Percentiles rank a stretch among this genome's conserved stretches.
Conservation (phyloP, 2,888 invertebrate species). For the Rotaria magnacalcarata region DNA sequence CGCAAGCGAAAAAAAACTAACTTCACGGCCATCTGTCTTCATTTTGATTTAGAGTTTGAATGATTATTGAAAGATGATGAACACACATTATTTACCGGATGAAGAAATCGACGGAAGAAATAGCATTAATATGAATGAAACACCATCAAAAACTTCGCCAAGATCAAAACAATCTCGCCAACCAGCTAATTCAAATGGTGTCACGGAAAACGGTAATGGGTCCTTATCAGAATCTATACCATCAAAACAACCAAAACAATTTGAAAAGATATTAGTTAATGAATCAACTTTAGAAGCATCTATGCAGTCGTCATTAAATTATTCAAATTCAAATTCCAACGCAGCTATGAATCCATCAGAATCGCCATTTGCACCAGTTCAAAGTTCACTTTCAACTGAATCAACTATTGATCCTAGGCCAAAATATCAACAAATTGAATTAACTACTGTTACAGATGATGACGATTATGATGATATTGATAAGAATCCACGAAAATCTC, state of each 20-base stretch:
- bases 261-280: background rate
- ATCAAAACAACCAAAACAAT: background rate
- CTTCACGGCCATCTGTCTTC: background rate
- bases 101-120: background rate
- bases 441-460: background rate
- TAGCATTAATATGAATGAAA: too few relatives aligned
- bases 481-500: too few relatives aligned
- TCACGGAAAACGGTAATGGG: background rate
- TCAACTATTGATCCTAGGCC: too few relatives aligned
- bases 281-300: background rate
- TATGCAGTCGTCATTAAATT: background rate
- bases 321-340: background rate
- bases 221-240: background rate
- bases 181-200: background rate
- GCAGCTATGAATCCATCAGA: background rate
- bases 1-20: background rate
- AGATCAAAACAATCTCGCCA: background rate
- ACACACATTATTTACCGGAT: background rate
- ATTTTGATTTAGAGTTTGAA: background rate
- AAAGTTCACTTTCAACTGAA: background rate
- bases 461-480: background rate
- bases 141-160: background rate
- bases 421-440: background rate
- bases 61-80: background rate
- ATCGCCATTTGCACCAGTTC: background rate